Evolutionary conservation across 1,140 invertebrate genomes (phyloP), one percentile per base, ranked within the genome.

Genomic region (Archegozetes longisetosus): DNA sequence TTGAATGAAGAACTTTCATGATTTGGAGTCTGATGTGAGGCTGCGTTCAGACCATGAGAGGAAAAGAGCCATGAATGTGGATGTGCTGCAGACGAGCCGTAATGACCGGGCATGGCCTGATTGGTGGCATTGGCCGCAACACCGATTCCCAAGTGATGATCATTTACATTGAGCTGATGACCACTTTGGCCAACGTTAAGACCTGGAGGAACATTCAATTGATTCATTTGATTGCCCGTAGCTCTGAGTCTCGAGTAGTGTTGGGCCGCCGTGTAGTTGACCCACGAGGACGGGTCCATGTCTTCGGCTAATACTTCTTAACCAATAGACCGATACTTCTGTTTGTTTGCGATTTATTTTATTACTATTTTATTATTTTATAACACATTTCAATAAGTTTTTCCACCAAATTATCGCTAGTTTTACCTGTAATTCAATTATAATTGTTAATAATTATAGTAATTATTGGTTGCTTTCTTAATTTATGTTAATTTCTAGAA

Each of bases 241-340:
- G 32, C 32, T 17, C 32, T 40, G 6, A 40, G 17, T 40, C 32
- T 6, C 6, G 32, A 40, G 2, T 40, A 14, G 25, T 59, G 57
- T 32, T 59, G 54, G 22, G 60, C 55, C 20, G 55, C 32, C 40
- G 55, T 52, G 12, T 48, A 57, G 13, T 57, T 46, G 29, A 57
- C 47, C 58, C 58, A 60, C 26, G 4, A 23, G 17, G 55, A 48
- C n/a, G 55, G 58, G 28, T 60, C 58, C 58, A 60, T 60, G 6
- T n/a, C 25, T n/a, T 17, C 40, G 56, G 51, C 26, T 14, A 17
- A 47, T 51, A 22, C 24, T 22, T n/a, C n/a, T n/a, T n/a, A n/a
- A n/a, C n/a, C n/a, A n/a, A n/a, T n/a, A n/a, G n/a, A n/a, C n/a
- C n/a, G n/a, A n/a, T n/a, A n/a, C n/a, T n/a, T n/a, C n/a, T n/a